Percentiles rank a stretch among this genome's conserved stretches.
These are phyloP conservation scores for Malurus melanocephalus DNA, from an alignment of 2,113 vertebrate genomes.

Conservation along the genomic window DNA sequence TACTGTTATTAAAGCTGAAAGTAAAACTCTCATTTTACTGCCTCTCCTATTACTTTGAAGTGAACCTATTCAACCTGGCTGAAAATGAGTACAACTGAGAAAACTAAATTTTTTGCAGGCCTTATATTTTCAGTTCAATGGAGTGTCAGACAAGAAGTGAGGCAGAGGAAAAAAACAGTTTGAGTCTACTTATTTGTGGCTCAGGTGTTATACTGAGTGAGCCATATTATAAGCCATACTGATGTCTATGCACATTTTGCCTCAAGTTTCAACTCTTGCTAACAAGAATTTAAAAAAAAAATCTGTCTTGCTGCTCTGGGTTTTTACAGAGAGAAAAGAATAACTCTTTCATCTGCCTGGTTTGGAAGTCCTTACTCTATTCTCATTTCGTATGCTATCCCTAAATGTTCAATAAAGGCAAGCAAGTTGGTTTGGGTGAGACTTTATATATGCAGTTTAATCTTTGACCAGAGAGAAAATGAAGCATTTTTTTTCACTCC, in stretches of 20 bases:
- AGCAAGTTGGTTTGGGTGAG: neutral
- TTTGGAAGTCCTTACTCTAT: neutral
- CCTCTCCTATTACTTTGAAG: neutral
- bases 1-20: neutral
- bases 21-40: neutral
- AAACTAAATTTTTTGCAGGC: neutral
- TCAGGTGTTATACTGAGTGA: neutral
- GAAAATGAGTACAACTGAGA: neutral
- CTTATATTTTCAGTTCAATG: neutral
- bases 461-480: neutral
- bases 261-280: neutral
- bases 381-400: neutral
- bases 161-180: neutral
- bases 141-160: neutral
- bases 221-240: neutral
- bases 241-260: neutral
- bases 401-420: neutral
- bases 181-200: neutral
- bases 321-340: neutral
- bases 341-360: neutral
- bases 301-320: neutral
- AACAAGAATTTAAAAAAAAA: neutral
- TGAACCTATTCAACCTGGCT: neutral
- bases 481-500: neutral
- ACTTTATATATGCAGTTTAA: neutral